These are phyloP conservation scores for Corythaixoides concolor DNA, from an alignment of 2,113 vertebrate genomes.

Conservation along the genomic window DNA sequence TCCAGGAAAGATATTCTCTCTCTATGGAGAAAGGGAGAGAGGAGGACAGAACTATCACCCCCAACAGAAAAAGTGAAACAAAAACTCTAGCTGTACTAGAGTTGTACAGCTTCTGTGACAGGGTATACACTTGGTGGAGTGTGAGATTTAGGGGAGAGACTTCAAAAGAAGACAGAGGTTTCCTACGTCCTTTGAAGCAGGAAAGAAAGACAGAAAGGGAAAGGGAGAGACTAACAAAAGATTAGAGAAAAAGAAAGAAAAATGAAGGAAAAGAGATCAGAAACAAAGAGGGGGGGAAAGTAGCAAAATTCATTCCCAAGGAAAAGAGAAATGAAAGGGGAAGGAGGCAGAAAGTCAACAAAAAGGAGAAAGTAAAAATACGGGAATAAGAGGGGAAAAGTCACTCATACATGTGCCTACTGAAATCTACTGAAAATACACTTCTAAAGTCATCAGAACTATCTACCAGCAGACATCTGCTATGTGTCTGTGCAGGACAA, in stretches of 20 bases:
- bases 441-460: not conserved
- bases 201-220: constrained; percentile 1
- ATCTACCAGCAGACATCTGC: not conserved
- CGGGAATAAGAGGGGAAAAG: not conserved
- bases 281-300: not conserved
- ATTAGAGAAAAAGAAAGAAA: not conserved
- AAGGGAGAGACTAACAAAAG: not conserved
- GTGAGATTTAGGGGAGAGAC: not conserved
- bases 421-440: not conserved
- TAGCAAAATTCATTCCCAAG: not conserved
- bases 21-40: not conserved
- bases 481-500: not conserved
- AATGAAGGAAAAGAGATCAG: not conserved
- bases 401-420: not conserved
- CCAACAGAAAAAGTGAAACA: not conserved
- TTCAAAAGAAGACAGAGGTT: constrained; percentile 9
- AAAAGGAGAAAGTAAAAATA: not conserved
- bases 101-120: not conserved
- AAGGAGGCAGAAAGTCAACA: not conserved
- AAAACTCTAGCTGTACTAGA: not conserved
- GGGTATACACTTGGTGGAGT: not conserved
- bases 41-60: not conserved
- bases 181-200: not conserved
- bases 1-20: not conserved
- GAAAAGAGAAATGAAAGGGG: not conserved